Evolutionary conservation across 1,140 invertebrate species (phyloP), one percentile per base, ranked within the genome.

Genomic region (Scaptomyza montana): DNA sequence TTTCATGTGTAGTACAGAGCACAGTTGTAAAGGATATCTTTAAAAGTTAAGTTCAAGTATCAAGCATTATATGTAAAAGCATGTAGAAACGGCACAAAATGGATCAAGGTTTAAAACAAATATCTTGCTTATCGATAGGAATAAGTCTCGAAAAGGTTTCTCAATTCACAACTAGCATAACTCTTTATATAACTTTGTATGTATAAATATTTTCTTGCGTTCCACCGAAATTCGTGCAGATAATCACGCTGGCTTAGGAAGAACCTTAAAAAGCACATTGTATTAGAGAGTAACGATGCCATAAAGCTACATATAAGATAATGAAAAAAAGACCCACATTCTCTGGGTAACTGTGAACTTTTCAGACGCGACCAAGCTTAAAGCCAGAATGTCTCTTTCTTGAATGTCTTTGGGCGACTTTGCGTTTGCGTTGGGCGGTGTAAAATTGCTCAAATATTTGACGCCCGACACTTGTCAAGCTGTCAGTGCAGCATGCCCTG

Each of bases 361-460:
- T 12, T 12, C 12, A 43, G 39, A 43, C 12, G 39, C 39, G 12
- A 43, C 13, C 5, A 9, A 12, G 13, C 33, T 39, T 39, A 21
- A 55, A 55, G 53, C n/a, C 21, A 41, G 9, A 2, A 4, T 8
- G 5, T 9, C 33, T 36, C 7, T 36, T 7, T 36, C 8, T 36
- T 46, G 9, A 9, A 3, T 46, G 8, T 13, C 33, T 21, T 13
- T 7, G 7, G 16, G 50, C 25, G 50, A 46, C 25, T 64, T 54
- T 54, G 49, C 61, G 21, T 25, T 25, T 33, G 19, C 47, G 21
- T n/a, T 30, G 47, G 13, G 49, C 19, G 49, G 50, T 5, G 25
- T 36, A 36, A 70, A 63, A 64, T 28, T 64, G 53, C 16, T 56
- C 16, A 71, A 71, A 71, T 65, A 65, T 71, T 65, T 65, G 55